Percentiles rank a stretch among this genome's conserved stretches.
Conservation (phyloP, 2,888 invertebrate species). For the Caenorhabditis sp. region DNA sequence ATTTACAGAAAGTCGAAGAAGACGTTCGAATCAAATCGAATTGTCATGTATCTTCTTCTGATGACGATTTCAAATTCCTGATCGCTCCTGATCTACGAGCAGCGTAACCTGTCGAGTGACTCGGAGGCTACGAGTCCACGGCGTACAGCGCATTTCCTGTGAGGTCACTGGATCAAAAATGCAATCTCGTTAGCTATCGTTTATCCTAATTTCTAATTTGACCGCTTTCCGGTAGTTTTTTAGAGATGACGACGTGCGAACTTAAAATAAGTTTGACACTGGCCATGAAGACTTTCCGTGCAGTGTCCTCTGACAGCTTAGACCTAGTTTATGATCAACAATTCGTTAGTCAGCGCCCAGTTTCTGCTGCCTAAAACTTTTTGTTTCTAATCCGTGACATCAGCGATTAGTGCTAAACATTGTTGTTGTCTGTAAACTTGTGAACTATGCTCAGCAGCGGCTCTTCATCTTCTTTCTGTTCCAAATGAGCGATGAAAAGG, state of each 20-base stretch:
- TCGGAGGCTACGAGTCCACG: neutral
- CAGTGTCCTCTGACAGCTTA: no score
- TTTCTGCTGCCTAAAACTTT: neutral
- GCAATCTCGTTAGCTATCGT: neutral
- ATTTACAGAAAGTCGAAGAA: no score
- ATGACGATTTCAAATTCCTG: no score
- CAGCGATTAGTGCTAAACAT: neutral
- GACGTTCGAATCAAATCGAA: no score
- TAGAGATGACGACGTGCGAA: conserved; percentile 3
- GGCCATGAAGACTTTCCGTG: neutral
- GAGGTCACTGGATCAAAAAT: conserved; percentile 3
- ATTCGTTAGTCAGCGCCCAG: no score
- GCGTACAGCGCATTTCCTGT: conserved; percentile 9
- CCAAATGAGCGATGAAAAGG: neutral
- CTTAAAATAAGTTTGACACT: no score
- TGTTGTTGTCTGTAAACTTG: neutral
- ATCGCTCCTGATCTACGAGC: no score
- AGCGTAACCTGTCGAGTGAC: neutral
- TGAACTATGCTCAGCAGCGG: neutral
- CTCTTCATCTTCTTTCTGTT: no score
- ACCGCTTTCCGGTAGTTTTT: neutral
- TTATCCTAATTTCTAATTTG: neutral
- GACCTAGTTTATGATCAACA: no score
- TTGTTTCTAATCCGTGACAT: neutral
- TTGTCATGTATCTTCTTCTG: no score